Conservation (phyloP, 1,140 invertebrate species). For the Dreissena rostriformis region DNA sequence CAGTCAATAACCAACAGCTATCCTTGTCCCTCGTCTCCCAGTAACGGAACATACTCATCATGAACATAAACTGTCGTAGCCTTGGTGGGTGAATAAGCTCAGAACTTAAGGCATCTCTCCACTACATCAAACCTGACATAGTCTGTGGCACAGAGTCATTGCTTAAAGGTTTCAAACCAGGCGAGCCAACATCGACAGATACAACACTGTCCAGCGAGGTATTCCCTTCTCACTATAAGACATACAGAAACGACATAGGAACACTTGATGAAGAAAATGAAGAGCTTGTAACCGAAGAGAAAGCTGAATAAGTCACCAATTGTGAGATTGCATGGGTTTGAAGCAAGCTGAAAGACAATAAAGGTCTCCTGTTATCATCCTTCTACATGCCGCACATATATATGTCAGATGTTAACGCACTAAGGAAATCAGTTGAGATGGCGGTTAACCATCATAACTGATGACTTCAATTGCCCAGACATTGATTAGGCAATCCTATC, state of each 20-base stretch:
- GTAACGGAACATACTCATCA: not conserved
- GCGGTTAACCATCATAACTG: not conserved
- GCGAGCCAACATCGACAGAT: not conserved
- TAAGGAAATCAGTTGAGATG: constrained; percentile 1
- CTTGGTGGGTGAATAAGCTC: not conserved
- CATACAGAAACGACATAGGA: too few species aligned
- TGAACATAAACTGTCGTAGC: constrained; percentile 15
- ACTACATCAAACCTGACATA: not conserved
- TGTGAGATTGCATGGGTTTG: constrained; percentile 55
- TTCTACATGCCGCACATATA: constrained; percentile 38
- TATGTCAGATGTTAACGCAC: not conserved
- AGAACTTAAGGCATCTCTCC: not conserved
- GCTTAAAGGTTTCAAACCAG: not conserved
- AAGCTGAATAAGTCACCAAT: constrained; percentile 44
- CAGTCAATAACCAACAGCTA: not conserved
- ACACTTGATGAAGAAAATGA: too few species aligned
- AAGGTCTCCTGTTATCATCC: not conserved
- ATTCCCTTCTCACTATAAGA: too few species aligned
- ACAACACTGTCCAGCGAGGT: not conserved
- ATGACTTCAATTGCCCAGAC: constrained; percentile 18
- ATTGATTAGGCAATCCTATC: constrained; percentile 16
- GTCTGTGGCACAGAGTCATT: not conserved
- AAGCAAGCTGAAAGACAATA: constrained; percentile 19
- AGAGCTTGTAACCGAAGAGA: not conserved
- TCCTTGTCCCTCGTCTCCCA: not conserved